These are phyloP conservation scores for Menidia menidia DNA, from an alignment of 2,797 vertebrate species.

Conservation along the genomic window DNA sequence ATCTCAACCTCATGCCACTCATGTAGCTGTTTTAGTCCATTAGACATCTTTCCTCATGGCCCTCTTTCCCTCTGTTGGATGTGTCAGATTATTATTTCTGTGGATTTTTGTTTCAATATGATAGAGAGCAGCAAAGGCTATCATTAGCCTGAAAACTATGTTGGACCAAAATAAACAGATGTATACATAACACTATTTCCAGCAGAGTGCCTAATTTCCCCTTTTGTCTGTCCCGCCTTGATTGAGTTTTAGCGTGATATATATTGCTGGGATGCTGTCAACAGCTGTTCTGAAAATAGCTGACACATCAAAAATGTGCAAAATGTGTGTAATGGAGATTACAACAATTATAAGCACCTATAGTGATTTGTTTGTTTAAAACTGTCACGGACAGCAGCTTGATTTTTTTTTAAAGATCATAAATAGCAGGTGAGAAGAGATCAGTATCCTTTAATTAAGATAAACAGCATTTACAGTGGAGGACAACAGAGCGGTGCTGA, in stretches of 20 bases:
- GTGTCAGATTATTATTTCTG: constrained; percentile 8
- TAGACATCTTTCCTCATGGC: constrained; percentile 3
- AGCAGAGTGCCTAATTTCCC: constrained; percentile 13
- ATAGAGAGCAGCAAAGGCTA: neutral
- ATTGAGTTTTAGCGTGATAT: constrained; percentile 32
- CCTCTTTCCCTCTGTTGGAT: constrained; percentile 2
- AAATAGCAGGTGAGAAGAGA: neutral
- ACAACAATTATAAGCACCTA: neutral
- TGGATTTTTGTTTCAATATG: neutral
- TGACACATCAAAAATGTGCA: constrained; percentile 5
- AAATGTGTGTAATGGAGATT: neutral
- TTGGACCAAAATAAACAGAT: constrained; percentile 10
- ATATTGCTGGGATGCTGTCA: constrained; percentile 16
- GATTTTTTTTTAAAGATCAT: neutral
- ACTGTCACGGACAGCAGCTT: neutral
- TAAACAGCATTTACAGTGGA: neutral
- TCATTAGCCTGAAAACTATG: neutral
- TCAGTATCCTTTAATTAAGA: neutral
- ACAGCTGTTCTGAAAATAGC: constrained; percentile 20
- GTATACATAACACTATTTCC: constrained; percentile 3
- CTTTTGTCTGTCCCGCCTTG: constrained; percentile 20
- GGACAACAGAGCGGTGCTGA: neutral
- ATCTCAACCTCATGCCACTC: constrained; percentile 20
- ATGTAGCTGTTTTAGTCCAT: constrained; percentile 3
- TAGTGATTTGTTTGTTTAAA: neutral